Base-by-base conservation (phyloP, 1,140 invertebrate species). In the Rhagoletis zephyria region DNA sequence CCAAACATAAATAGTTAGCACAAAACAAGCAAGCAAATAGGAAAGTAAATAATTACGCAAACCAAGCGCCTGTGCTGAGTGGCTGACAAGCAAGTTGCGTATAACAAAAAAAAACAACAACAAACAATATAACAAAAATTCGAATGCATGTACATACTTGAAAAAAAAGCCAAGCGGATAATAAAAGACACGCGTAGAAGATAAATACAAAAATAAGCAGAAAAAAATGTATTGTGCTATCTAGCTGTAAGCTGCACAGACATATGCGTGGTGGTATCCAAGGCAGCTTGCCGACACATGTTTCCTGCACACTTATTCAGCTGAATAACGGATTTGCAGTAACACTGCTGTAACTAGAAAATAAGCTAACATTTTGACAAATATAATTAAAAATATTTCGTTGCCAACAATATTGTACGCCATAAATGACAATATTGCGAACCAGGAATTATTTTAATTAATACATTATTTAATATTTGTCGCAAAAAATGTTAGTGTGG, bases 61-160 rank as follows among this genome's bases (percentile, higher is more conserved):
- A 3, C 5, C 51, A 56, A 56, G 51, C 51, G 51, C 51, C 51
- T 56, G 5, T 56, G 51, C 5, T 67, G 9, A 67, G 64, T 42
- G 40, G 40, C 64, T 42, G 12, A 30, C 63, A 65, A 40, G 2
- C 19, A 40, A 4, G 61, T 16, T 1, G 9, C 9, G n/a, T 19
- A 0, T 19, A 3, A 4, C 30, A 64, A 0, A 7, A 64, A 7
- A 19, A 7, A 56, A 56, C 51, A 7, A 56, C 51, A 5, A 10
- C 51, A 70, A 14, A 45, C 10, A 40, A 16, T n/a, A 56, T 6
- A 77, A 67, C 64, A 67, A 67, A 67, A 77, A 51, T 14, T 16
- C n/a, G 14, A 51, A 70, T 51, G 48, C 45, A 77, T 51, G 48
- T 14, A 77, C 51, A 77, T 77, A 77, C 48, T 56, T 19, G 74